Evolutionary conservation across 1,140 invertebrate genomes (phyloP).

Genomic region (Rhynchophorus ferrugineus): DNA sequence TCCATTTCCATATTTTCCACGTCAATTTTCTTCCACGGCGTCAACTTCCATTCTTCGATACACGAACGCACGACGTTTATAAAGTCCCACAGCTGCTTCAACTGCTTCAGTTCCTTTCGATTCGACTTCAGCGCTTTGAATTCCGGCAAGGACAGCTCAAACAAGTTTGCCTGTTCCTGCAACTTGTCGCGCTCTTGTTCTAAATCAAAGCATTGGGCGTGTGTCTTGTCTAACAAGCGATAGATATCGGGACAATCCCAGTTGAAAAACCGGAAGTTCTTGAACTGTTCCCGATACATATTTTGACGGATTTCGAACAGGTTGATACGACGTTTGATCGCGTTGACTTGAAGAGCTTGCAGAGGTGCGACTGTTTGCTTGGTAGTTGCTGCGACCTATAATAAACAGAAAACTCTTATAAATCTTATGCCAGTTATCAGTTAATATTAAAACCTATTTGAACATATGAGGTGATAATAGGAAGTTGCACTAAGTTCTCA

Average conservation of each 20-base stretch:
- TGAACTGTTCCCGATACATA: constrained; percentile 71
- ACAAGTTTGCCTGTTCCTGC: constrained; percentile 68
- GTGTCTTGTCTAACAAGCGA: constrained; percentile 61
- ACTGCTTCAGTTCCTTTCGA: constrained; percentile 67
- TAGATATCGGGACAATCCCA: constrained; percentile 69
- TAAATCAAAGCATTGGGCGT: constrained; percentile 58
- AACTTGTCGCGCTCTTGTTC: constrained; percentile 63
- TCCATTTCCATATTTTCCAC: constrained; percentile 92
- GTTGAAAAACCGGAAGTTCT: constrained; percentile 56
- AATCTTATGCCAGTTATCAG: not conserved
- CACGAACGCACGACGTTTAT: constrained; percentile 70
- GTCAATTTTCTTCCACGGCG: constrained; percentile 86
- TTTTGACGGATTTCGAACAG: constrained; percentile 74
- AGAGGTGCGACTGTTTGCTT: constrained; percentile 81
- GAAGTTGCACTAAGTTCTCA: too few relatives aligned
- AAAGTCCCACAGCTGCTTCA: constrained; percentile 88
- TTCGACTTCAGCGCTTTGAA: constrained; percentile 68
- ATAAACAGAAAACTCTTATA: constrained; percentile 28
- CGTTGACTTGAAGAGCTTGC: constrained; percentile 53
- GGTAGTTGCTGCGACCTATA: constrained; percentile 57
- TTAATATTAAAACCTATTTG: too few relatives aligned
- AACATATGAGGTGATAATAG: too few relatives aligned
- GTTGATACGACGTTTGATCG: constrained; percentile 54
- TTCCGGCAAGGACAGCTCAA: constrained; percentile 79
- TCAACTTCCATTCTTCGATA: constrained; percentile 87